Evolutionary conservation across 2,113 vertebrate genomes (phyloP).

Genomic region (Nematolebias whitei): DNA sequence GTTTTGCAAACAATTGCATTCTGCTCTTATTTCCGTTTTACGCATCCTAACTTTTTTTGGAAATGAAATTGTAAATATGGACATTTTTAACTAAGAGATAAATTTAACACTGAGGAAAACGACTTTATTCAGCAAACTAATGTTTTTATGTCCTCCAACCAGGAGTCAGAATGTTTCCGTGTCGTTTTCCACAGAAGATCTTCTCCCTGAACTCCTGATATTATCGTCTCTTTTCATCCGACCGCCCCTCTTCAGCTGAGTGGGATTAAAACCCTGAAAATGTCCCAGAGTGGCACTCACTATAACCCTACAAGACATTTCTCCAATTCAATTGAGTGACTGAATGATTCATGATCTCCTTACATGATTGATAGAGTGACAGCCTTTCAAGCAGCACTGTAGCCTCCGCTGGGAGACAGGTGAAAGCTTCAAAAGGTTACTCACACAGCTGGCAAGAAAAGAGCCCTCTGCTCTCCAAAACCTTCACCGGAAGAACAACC

Average conservation of each 20-base stretch:
- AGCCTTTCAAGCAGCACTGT: conserved; percentile 23
- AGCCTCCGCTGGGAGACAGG: neutral
- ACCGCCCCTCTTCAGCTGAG: neutral
- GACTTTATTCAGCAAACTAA: neutral
- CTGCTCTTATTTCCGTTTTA: no score
- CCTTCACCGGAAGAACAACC: neutral
- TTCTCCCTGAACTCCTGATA: conserved; percentile 4
- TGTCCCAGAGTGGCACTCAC: conserved; percentile 45
- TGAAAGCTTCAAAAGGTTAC: conserved; percentile 20
- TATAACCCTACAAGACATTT: conserved; percentile 49
- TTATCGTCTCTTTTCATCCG: conserved; percentile 1
- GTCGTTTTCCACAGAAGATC: neutral
- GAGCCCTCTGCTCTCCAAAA: conserved; percentile 19
- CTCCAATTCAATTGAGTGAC: conserved; percentile 51
- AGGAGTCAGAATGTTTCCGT: neutral
- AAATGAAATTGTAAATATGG: no score
- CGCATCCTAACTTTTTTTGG: no score
- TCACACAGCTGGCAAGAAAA: neutral
- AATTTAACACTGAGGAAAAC: no score
- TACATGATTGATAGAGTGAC: conserved; percentile 53
- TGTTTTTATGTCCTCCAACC: no score
- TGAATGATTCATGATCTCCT: conserved; percentile 61
- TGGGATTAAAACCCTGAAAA: conserved; percentile 48
- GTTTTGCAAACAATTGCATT: no score
- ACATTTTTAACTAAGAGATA: no score